Base-by-base conservation (phyloP, 2,888 invertebrate species). In the Beris chalybata region DNA sequence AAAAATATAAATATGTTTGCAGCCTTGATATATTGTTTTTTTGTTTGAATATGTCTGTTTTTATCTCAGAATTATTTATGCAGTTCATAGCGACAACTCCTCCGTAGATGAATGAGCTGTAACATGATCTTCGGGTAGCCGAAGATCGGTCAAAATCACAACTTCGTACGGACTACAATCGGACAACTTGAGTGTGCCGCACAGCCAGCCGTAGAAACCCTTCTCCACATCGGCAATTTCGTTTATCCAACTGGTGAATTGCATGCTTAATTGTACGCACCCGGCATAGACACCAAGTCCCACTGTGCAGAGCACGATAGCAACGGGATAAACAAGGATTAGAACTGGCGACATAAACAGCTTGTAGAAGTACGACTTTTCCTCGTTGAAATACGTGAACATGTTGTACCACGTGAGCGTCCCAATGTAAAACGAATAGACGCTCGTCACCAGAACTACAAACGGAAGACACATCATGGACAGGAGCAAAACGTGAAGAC, bases 131-230 rank as follows among this genome's bases (percentile, higher is more conserved):
- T 78, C 77, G 7, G 77, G 74, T 13, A 75, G 70, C 12, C 75
- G 74, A 54, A 86, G 83, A 77, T 87, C 87, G 73, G 86, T 85
- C 47, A 88, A 76, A 55, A 88, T 81, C 3, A 89, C 86, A 65
- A 88, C 87, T 76, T 90, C 89, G 78, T 91, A 91, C 0, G 90
- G 90, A 72, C 90, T 86, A 74, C 90, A 91, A 73, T 90, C 88
- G 13, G 89, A 87, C 72, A 90, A 81, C 67, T 84, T 84, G 44
- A 90, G 72, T 48, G 84, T 81, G 66, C 86, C 85, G 75, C 90
- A 91, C 15, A 90, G 79, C 89, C 90, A 90, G 5, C 90, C 90
- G 72, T 88, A 91, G 79, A 90, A 90, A 0, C 90, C 90, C 77
- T 91, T 91, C 73, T 91, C 91, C 74, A 88, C 85, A 78, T 91